Percentiles rank a stretch among this genome's conserved stretches.
These are phyloP conservation scores for Campopleginae sp. DNA, from an alignment of 2,888 invertebrate species.

Conservation along the genomic window DNA sequence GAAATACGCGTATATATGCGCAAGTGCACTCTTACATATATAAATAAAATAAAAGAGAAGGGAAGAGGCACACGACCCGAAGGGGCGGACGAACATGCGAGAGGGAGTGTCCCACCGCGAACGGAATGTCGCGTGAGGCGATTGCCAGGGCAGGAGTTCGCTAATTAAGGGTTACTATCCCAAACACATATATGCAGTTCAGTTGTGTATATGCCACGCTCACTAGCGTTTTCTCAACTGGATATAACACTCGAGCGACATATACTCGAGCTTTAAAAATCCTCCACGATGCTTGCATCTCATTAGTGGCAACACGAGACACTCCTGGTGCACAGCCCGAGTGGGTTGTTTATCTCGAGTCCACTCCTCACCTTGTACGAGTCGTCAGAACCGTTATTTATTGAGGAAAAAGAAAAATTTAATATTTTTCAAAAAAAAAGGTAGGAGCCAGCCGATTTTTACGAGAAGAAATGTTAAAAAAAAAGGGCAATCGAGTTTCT, in stretches of 20 bases:
- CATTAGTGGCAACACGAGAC: constrained; percentile 64
- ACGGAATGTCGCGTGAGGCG: constrained; percentile 75
- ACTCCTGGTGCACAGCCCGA: neutral
- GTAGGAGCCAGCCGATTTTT: neutral
- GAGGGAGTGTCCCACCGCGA: constrained; percentile 67
- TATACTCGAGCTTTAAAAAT: constrained; percentile 38
- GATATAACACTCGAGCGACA: constrained; percentile 34
- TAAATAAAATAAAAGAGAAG: neutral
- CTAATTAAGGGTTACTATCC: constrained; percentile 79
- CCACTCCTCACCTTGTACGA: neutral
- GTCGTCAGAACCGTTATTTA: neutral
- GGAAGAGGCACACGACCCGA: constrained; percentile 54
- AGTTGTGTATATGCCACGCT: constrained; percentile 29
- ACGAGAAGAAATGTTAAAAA: neutral
- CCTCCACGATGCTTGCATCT: constrained; percentile 67
- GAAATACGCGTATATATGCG: constrained; percentile 21
- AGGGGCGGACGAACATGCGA: constrained; percentile 64
- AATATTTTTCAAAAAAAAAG: neutral
- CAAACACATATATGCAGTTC: constrained; percentile 5
- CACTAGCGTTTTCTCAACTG: constrained; percentile 45
- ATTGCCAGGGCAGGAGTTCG: constrained; percentile 77
- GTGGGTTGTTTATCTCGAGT: neutral
- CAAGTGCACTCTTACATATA: neutral
- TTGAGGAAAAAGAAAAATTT: neutral
- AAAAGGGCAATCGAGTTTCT: neutral